phyloP scores from a whole-genome alignment of 2,888 invertebrate species.

The Corbicula japonica region DNA sequence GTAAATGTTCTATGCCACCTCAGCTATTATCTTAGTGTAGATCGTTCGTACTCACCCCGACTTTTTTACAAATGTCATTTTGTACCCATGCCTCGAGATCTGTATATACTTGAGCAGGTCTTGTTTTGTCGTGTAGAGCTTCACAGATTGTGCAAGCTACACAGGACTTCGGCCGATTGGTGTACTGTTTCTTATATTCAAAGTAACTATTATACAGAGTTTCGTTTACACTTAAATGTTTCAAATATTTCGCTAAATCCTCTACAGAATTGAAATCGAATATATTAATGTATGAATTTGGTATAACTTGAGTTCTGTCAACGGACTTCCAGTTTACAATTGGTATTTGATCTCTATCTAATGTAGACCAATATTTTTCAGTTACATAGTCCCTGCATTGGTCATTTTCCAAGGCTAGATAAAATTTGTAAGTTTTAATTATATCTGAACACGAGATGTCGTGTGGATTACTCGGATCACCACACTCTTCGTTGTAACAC shows the following conservation, averaged over 20 bases:
- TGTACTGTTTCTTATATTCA: conserved; percentile 68
- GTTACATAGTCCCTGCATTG: conserved; percentile 76
- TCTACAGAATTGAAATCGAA: conserved; percentile 64
- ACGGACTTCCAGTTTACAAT: conserved; percentile 74
- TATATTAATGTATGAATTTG: conserved; percentile 67
- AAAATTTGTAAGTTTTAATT: conserved; percentile 73
- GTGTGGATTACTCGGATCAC: conserved; percentile 5
- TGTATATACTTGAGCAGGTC: conserved; percentile 57
- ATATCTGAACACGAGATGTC: conserved; percentile 48
- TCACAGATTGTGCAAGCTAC: conserved; percentile 72
- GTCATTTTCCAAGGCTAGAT: conserved; percentile 74
- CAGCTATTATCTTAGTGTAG: no score
- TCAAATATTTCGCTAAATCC: conserved; percentile 62
- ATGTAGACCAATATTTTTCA: conserved; percentile 76
- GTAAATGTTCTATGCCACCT: no score
- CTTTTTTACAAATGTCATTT: conserved; percentile 60
- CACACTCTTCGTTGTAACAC: conserved; percentile 65
- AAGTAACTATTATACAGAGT: conserved; percentile 75
- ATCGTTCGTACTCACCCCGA: conserved; percentile 45
- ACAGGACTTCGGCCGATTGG: conserved; percentile 56
- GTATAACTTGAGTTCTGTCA: conserved; percentile 36
- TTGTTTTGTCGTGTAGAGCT: conserved; percentile 67
- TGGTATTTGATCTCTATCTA: conserved; percentile 71
- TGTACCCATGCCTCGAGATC: conserved; percentile 65
- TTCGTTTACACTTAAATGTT: conserved; percentile 64